phyloP scores from a whole-genome alignment of 2,888 invertebrate species.

The Lasioglossum calceatum region DNA sequence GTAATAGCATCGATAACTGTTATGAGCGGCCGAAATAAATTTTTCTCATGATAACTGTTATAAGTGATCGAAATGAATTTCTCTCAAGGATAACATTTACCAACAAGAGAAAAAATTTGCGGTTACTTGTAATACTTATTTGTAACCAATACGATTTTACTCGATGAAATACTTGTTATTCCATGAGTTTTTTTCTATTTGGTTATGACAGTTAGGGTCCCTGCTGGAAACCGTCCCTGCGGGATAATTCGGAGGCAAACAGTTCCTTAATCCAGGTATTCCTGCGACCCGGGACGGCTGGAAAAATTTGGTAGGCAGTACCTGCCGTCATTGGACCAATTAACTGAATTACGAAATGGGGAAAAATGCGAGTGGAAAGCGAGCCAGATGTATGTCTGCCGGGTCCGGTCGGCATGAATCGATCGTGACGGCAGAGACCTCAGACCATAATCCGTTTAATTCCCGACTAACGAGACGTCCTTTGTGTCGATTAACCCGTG shows the following conservation, averaged over 20 bases:
- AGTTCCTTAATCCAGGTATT: not conserved
- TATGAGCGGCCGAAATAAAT: too few relatives aligned
- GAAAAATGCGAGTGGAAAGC: slow-evolving; percentile 46
- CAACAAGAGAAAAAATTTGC: too few relatives aligned
- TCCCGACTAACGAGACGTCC: slow-evolving; percentile 79
- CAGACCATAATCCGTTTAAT: slow-evolving; percentile 80
- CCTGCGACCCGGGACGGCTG: too few relatives aligned
- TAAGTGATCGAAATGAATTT: too few relatives aligned
- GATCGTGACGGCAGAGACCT: slow-evolving; percentile 63
- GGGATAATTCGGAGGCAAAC: slow-evolving; percentile 1
- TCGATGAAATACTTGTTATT: too few relatives aligned
- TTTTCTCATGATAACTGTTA: too few relatives aligned
- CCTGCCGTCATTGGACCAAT: slow-evolving; percentile 41
- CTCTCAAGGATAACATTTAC: too few relatives aligned
- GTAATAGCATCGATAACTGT: too few relatives aligned
- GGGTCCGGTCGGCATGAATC: slow-evolving; percentile 49
- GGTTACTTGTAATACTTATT: too few relatives aligned
- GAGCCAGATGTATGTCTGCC: slow-evolving; percentile 17
- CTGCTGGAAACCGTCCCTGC: not conserved
- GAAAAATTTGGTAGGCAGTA: slow-evolving; percentile 11
- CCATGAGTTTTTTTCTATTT: too few relatives aligned
- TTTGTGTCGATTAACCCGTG: slow-evolving; percentile 75
- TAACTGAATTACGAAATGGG: slow-evolving; percentile 61
- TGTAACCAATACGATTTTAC: too few relatives aligned
- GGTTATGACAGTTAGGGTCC: too few relatives aligned